phyloP scores from a whole-genome alignment of 2,888 invertebrate species.

The Hypomecis punctinalis region DNA sequence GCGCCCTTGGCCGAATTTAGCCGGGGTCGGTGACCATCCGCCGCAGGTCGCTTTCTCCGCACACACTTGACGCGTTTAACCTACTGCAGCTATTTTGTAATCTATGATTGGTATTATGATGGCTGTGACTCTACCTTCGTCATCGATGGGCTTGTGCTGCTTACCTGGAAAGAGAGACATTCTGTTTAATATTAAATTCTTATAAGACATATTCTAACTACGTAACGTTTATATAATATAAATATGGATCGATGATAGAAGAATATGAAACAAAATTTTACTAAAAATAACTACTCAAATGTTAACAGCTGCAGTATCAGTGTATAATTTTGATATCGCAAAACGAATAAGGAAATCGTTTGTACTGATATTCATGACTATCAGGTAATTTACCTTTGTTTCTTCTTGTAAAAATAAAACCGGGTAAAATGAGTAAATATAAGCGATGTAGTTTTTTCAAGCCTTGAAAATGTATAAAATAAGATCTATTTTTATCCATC shows the following conservation, averaged over 20 bases:
- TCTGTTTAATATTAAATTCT: background rate
- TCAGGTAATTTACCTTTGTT: too few species aligned
- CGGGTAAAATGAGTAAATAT: too few species aligned
- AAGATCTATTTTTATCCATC: too few species aligned
- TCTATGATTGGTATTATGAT: constrained; percentile 24
- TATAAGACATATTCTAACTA: background rate
- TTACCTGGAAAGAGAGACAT: constrained; percentile 27
- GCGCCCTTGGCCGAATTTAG: constrained; percentile 78
- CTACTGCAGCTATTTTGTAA: constrained; percentile 31
- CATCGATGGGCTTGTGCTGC: constrained; percentile 3
- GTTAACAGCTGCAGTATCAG: too few species aligned
- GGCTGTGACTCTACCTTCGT: constrained; percentile 16
- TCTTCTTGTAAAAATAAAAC: too few species aligned
- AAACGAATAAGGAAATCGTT: too few species aligned
- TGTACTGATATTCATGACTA: too few species aligned
- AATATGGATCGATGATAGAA: background rate
- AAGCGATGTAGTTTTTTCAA: background rate
- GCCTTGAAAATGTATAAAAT: too few species aligned
- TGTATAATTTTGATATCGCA: too few species aligned
- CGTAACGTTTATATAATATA: background rate
- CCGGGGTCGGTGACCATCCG: constrained; percentile 64
- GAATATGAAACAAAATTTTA: too few species aligned
- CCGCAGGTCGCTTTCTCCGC: constrained; percentile 74
- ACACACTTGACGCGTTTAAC: constrained; percentile 32
- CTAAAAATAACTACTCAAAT: too few species aligned